Conservation (phyloP, 2,797 vertebrate genomes). For the Remorina albescens region DNA sequence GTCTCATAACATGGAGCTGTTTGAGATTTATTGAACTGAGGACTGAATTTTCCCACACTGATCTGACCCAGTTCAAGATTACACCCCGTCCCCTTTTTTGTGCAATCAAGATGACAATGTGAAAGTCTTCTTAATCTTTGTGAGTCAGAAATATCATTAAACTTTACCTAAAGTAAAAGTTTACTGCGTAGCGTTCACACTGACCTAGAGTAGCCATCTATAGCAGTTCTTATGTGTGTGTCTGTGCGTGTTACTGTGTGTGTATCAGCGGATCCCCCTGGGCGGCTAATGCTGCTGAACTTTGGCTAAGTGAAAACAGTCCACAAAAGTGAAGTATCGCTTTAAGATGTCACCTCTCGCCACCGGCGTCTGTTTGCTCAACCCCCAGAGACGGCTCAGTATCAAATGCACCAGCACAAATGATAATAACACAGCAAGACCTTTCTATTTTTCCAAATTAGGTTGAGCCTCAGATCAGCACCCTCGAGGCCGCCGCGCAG, state of each 20-base stretch:
- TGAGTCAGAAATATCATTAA: conserved; percentile 57
- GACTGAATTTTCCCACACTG: conserved; percentile 83
- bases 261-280: conserved; percentile 48
- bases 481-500: conserved; percentile 66
- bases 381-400: conserved; percentile 66
- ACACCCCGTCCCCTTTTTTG: conserved; percentile 60
- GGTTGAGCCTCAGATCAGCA: conserved; percentile 75
- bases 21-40: conserved; percentile 81
- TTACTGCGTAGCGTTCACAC: conserved; percentile 20
- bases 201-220: conserved; percentile 27
- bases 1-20: conserved; percentile 81
- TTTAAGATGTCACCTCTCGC: conserved; percentile 70
- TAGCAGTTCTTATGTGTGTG: conserved; percentile 22
- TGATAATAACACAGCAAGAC: conserved; percentile 85
- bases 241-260: conserved; percentile 17
- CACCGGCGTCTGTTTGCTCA: conserved; percentile 77
- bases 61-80: conserved; percentile 73
- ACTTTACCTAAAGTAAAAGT: conserved; percentile 41
- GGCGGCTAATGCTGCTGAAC: conserved; percentile 61
- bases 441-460: conserved; percentile 86
- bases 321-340: conserved; percentile 75
- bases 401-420: conserved; percentile 87
- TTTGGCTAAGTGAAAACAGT: conserved; percentile 76
- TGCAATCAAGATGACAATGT: conserved; percentile 67
- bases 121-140: conserved; percentile 62